Evolutionary conservation across 2,113 vertebrate genomes (phyloP), one percentile per base, ranked within the genome.

Genomic region (Monarcha castaneiventris): DNA sequence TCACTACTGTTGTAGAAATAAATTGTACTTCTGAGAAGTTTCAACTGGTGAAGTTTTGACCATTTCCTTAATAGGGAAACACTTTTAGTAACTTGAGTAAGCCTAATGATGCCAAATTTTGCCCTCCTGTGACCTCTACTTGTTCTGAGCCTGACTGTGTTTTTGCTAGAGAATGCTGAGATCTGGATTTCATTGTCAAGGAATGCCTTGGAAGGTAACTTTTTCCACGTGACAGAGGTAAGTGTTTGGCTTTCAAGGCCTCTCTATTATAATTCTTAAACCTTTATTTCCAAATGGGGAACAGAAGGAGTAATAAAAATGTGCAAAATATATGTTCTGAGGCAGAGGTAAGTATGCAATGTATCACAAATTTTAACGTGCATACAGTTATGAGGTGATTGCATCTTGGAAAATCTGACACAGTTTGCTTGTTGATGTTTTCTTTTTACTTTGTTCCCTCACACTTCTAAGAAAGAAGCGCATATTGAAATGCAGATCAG

Each of bases 141-240:
- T 10, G 86, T 96, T 87, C 61, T 82, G 71, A 61, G 8, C 4
- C 22, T 80, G 20, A 5, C 16, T 84, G 10, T 29, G 12, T n/a
- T 92, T 95, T 92, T 84, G 14, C 27, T 81, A 54, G 13, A 61
- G 10, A 68, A 75, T 56, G 8, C 20, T 44, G 35, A 49, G 71
- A 25, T 76, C 44, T 94, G 72, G 46, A 87, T 94, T 76, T 95
- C 48, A 87, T 94, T 97, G 68, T 41, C 44, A 82, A 78, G 10
- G 18, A 58, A 49, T 87, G 51, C 16, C 35, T 35, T 87, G n/a
- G 44, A 92, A 92, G 27, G 22, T 66, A 81, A 59, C 2, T 37
- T 69, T 90, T 75, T 37, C 35, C 55, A 23, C 0, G 2, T 52
- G n/a, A 30, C 35, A 86, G 22, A 71, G 62, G 80, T 32, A 93